phyloP scores from a whole-genome alignment of 2,888 invertebrate genomes.

The Chymomyza amoena region DNA sequence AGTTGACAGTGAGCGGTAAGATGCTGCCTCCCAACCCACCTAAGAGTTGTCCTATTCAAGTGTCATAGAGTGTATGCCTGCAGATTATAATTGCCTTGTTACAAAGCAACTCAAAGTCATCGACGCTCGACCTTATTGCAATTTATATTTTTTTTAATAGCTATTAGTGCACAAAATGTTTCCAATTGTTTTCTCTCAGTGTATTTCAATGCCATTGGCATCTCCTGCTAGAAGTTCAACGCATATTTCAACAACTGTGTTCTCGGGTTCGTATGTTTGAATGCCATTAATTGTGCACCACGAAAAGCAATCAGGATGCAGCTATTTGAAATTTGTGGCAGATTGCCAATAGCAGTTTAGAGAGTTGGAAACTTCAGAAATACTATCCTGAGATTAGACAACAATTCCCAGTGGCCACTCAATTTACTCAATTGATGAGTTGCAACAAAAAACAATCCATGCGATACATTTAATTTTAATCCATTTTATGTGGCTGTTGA shows the following conservation, averaged over 20 bases:
- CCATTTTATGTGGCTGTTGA: conserved; percentile 68
- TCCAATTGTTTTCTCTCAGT: not conserved
- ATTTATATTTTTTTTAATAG: too few relatives aligned
- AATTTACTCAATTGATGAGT: not conserved
- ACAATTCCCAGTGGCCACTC: conserved; percentile 4
- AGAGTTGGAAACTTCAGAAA: not conserved
- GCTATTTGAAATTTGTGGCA: conserved; percentile 35
- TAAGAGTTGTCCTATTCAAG: too few relatives aligned
- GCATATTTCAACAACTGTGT: not conserved
- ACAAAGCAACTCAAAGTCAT: too few relatives aligned
- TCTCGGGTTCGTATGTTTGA: not conserved
- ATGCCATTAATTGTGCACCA: conserved; percentile 61
- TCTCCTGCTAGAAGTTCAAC: not conserved
- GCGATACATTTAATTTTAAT: conserved; percentile 60
- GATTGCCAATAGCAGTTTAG: conserved; percentile 23
- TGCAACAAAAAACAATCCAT: not conserved
- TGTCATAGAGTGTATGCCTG: too few relatives aligned
- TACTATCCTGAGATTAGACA: too few relatives aligned
- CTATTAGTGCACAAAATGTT: too few relatives aligned
- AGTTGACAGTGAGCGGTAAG: too few relatives aligned
- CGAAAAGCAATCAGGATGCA: conserved; percentile 65
- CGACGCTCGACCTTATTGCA: too few relatives aligned
- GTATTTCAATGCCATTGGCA: not conserved
- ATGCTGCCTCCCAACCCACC: too few relatives aligned
- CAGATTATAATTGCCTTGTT: too few relatives aligned